Base-by-base conservation (phyloP, 2,888 invertebrate species). In the Deilephila elpenor region DNA sequence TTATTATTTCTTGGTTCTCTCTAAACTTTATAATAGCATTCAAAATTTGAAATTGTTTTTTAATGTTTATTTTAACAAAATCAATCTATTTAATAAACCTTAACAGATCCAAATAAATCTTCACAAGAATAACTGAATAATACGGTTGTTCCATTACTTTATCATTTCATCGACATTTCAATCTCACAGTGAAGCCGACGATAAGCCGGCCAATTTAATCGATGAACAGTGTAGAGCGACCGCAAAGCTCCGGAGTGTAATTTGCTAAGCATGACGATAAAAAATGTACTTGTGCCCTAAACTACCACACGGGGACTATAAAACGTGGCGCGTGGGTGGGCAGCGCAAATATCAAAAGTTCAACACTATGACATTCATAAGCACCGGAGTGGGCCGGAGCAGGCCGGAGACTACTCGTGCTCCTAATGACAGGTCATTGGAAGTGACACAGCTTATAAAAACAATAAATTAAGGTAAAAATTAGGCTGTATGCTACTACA, bases 291-390 rank as follows among this genome's bases (percentile, higher is more conserved):
- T 53, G 56, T 6, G 77, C 78, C 73, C 77, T 75, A 78, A 78
- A 80, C 78, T 74, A 75, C 79, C 80, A 75, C 79, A 76, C 76
- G 74, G 81, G 78, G 78, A 74, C 78, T 74, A 78, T 76, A 78
- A 77, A 78, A 77, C 73, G 67, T 72, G 72, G 75, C 73, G 74
- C 71, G 76, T 70, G 71, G 75, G 78, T 76, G 78, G 75, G 74
- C 75, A 78, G 77, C 76, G 73, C 72, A 77, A 76, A 81, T 83
- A 79, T 78, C 78, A 80, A 79, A 79, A 84, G 81, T 84, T 84
- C 73, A 77, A 74, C 72, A 74, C 67, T 51, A 67, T 67, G 67
- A 67, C 67, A 67, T 67, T 67, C 67, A 67, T 67, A 61, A 67
- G 25, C 19, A 44, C 51, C 44, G 25, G 20, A 67, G 64, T 67